Percentiles rank a stretch among this genome's conserved stretches.
Evolutionary conservation across 2,888 invertebrate species (phyloP).

Genomic region (Drosophila vallismaia): DNA sequence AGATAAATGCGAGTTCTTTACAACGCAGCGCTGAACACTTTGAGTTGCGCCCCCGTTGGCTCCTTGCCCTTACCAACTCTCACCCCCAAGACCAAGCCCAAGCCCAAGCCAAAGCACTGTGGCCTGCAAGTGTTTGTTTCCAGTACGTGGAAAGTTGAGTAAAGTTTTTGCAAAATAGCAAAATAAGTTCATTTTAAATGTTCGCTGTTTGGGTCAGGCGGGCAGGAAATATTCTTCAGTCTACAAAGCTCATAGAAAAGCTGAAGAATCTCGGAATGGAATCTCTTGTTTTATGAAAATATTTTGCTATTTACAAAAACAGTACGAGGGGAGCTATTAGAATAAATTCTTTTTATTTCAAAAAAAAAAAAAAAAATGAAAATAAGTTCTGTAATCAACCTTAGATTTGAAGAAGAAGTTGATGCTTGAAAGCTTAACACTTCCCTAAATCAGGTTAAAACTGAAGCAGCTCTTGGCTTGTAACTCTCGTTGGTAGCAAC

Average conservation of each 20-base stretch:
- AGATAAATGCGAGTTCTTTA: constrained; percentile 81
- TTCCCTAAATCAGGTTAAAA: not conserved
- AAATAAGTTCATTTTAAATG: constrained; percentile 13
- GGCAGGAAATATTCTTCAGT: constrained; percentile 1
- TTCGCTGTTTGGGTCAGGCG: not conserved
- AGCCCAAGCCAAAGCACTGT: constrained; percentile 25
- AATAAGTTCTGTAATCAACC: too few species aligned
- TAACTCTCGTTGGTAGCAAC: not conserved
- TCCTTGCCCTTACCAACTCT: not conserved
- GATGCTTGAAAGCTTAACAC: not conserved
- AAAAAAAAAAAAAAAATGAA: too few species aligned
- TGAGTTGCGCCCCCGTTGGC: constrained; percentile 26
- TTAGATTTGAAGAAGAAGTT: too few species aligned
- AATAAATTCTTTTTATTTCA: too few species aligned
- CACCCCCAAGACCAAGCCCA: too few species aligned
- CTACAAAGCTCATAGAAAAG: not conserved
- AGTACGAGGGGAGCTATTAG: too few species aligned
- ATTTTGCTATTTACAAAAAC: too few species aligned
- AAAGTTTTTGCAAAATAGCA: constrained; percentile 9
- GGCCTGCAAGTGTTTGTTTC: constrained; percentile 18
- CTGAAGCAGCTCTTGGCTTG: not conserved
- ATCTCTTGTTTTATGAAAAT: too few species aligned
- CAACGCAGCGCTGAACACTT: constrained; percentile 56
- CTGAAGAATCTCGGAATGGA: not conserved
- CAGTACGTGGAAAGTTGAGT: constrained; percentile 27